phyloP scores from a whole-genome alignment of 2,113 vertebrate genomes.

The Phocoena sinus region DNA sequence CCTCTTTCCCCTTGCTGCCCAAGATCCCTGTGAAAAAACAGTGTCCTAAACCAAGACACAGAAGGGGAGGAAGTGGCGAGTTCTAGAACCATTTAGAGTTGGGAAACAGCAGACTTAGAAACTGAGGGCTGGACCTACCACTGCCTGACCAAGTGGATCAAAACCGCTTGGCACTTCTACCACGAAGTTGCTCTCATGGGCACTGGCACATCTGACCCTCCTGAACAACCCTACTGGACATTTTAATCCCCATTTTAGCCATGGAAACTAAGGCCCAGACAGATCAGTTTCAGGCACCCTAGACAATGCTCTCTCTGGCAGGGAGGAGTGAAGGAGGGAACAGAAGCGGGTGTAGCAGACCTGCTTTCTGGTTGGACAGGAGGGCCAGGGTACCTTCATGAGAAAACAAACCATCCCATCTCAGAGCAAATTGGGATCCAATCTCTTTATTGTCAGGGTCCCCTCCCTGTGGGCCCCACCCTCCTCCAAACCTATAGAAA shows the following conservation, averaged over 20 bases:
- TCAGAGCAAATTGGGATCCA: constrained; percentile 63
- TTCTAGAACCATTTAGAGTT: background rate
- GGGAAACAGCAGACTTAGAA: background rate
- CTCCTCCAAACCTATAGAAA: constrained; percentile 63
- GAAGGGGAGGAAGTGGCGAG: background rate
- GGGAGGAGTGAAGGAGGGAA: background rate
- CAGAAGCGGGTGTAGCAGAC: background rate
- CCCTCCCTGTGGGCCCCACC: background rate
- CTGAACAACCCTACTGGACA: background rate
- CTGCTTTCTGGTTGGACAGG: background rate
- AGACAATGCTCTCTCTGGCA: background rate
- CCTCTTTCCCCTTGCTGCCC: background rate
- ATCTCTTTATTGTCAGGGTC: constrained; percentile 71
- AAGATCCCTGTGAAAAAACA: background rate
- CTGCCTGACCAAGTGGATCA: background rate
- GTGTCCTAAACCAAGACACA: background rate
- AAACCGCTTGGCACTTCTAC: background rate
- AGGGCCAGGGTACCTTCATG: background rate
- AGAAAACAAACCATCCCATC: constrained; percentile 55
- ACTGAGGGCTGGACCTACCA: background rate
- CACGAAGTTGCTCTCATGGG: background rate
- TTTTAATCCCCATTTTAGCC: background rate
- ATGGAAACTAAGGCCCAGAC: background rate
- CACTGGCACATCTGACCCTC: background rate
- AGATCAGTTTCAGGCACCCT: background rate